Conservation (phyloP, 2,113 vertebrate genomes). For the Tachysurus fulvidraco region DNA sequence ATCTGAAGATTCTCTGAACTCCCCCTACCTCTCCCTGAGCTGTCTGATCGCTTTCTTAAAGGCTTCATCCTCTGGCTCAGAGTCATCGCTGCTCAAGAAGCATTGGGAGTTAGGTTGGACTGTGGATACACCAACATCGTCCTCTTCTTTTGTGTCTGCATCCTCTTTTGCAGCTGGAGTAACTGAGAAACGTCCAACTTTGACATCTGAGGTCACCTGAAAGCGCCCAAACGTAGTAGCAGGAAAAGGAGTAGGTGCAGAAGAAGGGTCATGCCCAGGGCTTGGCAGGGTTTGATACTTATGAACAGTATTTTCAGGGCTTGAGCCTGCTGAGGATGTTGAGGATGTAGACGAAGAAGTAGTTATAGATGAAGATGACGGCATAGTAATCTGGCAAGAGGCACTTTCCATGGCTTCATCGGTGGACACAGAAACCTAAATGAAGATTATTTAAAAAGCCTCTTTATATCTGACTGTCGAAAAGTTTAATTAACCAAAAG, state of each 20-base stretch:
- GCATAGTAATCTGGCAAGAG: constrained; percentile 67
- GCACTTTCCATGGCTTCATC: constrained; percentile 68
- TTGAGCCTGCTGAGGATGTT: constrained; percentile 83
- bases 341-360: constrained; percentile 76
- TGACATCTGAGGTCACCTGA: constrained; percentile 80
- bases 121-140: constrained; percentile 59
- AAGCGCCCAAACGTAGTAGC: constrained; percentile 84
- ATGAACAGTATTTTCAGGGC: constrained; percentile 91
- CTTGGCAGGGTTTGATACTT: constrained; percentile 64
- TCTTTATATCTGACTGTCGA: not conserved
- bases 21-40: constrained; percentile 84
- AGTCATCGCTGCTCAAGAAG: constrained; percentile 91
- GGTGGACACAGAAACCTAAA: constrained; percentile 82
- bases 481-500: not conserved
- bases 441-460: not conserved
- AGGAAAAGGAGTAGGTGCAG: constrained; percentile 16
- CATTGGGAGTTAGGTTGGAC: constrained; percentile 77
- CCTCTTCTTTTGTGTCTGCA: constrained; percentile 60
- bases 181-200: constrained; percentile 84
- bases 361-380: constrained; percentile 68
- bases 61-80: constrained; percentile 88
- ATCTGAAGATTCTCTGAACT: not conserved
- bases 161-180: constrained; percentile 47
- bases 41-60: constrained; percentile 84
- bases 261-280: constrained; percentile 28